Conservation (phyloP, 2,113 vertebrate species). For the Pedionomus torquatus region DNA sequence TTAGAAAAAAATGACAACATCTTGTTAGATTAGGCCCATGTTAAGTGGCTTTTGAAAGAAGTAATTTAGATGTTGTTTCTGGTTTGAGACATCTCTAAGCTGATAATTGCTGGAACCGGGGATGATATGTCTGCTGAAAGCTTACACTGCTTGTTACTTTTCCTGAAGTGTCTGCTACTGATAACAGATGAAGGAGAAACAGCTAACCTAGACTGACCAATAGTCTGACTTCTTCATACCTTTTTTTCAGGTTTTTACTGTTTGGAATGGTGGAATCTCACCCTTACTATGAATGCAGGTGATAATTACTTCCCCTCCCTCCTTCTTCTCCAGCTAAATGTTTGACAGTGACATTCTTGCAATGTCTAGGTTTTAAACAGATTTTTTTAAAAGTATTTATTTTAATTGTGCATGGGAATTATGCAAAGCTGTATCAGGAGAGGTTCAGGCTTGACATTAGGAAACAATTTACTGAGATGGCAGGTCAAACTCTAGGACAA, state of each 20-base stretch:
- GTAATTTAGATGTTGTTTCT: neutral
- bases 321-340: rapidly evolving
- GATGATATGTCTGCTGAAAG: neutral
- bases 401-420: neutral
- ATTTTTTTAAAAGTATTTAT: neutral
- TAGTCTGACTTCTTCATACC: rapidly evolving
- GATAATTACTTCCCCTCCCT: neutral
- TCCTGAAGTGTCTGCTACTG: neutral
- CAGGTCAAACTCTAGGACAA: rapidly evolving
- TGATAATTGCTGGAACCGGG: neutral
- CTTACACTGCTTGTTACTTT: neutral
- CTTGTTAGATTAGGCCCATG: neutral
- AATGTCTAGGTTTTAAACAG: neutral
- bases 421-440: neutral
- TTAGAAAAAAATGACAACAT: neutral
- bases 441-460: neutral
- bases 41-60: neutral
- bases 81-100: neutral
- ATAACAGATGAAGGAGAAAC: neutral
- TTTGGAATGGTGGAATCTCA: neutral
- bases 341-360: neutral
- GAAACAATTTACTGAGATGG: neutral
- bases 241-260: neutral
- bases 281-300: neutral
- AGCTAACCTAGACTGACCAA: neutral